These are phyloP conservation scores for Terrapene triunguis DNA, from an alignment of 2,113 vertebrate genomes.

Conservation along the genomic window DNA sequence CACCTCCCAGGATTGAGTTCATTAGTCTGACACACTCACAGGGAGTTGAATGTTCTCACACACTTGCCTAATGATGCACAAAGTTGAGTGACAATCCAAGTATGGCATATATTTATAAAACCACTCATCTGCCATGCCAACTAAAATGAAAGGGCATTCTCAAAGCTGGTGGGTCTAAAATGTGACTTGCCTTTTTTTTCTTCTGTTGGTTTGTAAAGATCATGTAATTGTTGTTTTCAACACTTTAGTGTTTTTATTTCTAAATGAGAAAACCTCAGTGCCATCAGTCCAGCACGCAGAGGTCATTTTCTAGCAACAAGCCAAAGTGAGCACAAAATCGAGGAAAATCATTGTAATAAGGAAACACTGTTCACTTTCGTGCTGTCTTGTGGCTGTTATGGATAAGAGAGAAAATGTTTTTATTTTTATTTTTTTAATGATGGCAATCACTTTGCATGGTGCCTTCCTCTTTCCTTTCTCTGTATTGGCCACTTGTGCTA, in stretches of 20 bases:
- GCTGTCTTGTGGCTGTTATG: not conserved
- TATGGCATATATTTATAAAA: not conserved
- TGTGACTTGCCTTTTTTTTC: not conserved
- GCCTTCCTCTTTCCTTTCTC: not conserved
- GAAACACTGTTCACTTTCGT: not conserved
- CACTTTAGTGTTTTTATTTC: not conserved
- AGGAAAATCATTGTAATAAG: constrained; percentile 8
- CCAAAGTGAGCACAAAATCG: not conserved
- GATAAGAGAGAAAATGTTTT: constrained; percentile 3
- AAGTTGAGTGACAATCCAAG: not conserved
- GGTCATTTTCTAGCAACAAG: not conserved
- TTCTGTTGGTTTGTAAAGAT: not conserved
- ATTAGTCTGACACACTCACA: not conserved
- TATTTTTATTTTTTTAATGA: not conserved
- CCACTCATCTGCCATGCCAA: not conserved
- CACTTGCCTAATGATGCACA: not conserved
- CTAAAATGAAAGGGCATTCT: not conserved
- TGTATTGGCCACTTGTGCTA: not conserved
- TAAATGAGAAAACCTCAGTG: not conserved
- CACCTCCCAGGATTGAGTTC: not conserved
- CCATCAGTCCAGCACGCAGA: not conserved
- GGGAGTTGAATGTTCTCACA: not conserved
- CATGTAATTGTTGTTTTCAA: not conserved
- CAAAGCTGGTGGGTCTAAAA: not conserved
- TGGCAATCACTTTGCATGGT: not conserved